Conservation (phyloP, 2,113 vertebrate genomes). For the Amblyopsis rosae region DNA sequence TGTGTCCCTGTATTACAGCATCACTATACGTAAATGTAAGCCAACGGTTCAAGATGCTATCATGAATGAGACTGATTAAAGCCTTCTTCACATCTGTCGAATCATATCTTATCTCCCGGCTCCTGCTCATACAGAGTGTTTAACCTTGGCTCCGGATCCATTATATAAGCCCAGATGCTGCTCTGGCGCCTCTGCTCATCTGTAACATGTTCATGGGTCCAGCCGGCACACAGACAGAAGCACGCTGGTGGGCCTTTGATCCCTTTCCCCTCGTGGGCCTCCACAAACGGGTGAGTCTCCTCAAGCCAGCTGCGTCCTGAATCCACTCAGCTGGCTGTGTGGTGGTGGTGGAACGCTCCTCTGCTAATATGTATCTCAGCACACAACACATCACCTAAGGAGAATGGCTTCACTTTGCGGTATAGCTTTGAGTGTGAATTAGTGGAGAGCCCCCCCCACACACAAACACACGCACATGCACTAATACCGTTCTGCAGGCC, state of each 20-base stretch:
- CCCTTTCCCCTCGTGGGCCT: conserved; percentile 43
- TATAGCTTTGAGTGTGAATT: conserved; percentile 22
- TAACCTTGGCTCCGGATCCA: conserved; percentile 27
- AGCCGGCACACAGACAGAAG: conserved; percentile 36
- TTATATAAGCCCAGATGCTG: conserved; percentile 62
- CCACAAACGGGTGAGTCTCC: conserved; percentile 31
- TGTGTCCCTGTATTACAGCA: not conserved
- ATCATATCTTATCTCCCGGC: not conserved
- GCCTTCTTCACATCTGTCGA: not conserved
- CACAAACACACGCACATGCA: conserved; percentile 12
- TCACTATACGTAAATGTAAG: no score
- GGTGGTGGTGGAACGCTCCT: conserved; percentile 18
- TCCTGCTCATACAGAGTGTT: conserved; percentile 20
- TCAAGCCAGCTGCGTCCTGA: conserved; percentile 33
- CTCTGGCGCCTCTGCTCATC: conserved; percentile 61
- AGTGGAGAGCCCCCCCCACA: not conserved
- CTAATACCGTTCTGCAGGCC: conserved; percentile 26
- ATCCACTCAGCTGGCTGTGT: conserved; percentile 46
- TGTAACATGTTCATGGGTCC: conserved; percentile 63
- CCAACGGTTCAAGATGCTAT: no score
- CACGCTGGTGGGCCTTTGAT: conserved; percentile 56
- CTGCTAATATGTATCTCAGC: conserved; percentile 32
- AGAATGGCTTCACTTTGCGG: conserved; percentile 17
- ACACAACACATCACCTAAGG: conserved; percentile 23
- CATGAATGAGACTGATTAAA: no score